Conservation (phyloP, 2,113 vertebrate genomes). For the Epinephelus cyanopodus region DNA sequence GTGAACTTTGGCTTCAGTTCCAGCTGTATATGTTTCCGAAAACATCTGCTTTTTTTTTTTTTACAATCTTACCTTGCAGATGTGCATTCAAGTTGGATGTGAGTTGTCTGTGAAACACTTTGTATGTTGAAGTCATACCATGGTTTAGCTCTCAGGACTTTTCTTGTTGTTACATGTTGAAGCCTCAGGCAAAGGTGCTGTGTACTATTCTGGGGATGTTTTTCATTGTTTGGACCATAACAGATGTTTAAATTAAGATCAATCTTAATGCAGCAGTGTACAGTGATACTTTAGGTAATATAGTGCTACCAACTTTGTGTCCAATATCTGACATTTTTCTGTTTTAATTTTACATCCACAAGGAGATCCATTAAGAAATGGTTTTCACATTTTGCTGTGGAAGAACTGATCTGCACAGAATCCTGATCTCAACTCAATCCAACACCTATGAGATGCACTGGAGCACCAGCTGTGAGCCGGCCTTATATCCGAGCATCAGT, state of each 20-base stretch:
- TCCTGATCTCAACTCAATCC: neutral
- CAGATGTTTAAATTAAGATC: neutral
- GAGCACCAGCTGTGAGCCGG: neutral
- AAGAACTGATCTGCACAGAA: neutral
- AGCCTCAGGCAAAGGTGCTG: neutral
- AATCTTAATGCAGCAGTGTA: neutral
- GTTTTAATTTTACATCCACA: neutral
- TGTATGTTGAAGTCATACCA: neutral
- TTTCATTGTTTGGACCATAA: neutral
- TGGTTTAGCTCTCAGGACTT: neutral
- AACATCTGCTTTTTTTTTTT: slow-evolving; percentile 16
- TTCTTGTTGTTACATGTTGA: neutral
- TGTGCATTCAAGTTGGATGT: neutral
- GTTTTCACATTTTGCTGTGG: neutral
- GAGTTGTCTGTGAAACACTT: neutral
- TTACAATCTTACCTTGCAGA: neutral
- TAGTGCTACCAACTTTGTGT: neutral
- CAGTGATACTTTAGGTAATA: neutral
- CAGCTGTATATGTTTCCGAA: slow-evolving; percentile 1
- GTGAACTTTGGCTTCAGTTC: neutral
- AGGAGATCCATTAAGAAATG: neutral
- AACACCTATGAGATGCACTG: neutral
- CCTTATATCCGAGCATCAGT: neutral
- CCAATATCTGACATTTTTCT: neutral
- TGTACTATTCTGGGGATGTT: neutral